phyloP scores from a whole-genome alignment of 2,113 vertebrate genomes.

The Nanorana parkeri region DNA sequence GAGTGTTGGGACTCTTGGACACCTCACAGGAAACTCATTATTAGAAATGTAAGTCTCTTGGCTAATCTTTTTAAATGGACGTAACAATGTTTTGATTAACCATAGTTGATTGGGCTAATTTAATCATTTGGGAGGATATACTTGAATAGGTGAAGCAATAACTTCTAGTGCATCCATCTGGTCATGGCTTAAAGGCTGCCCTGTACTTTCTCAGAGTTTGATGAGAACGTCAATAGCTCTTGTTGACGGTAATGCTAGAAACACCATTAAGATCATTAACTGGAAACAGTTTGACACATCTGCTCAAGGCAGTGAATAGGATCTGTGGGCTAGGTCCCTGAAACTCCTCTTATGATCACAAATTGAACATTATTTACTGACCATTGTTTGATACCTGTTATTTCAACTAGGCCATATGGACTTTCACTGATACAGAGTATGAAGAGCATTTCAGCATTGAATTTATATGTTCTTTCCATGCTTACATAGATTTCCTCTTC shows the following conservation, averaged over 20 bases:
- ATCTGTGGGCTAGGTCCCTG: not conserved
- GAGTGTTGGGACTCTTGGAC: not conserved
- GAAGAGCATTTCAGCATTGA: no score
- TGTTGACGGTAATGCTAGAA: not conserved
- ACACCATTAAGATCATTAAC: not conserved
- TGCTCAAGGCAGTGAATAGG: not conserved
- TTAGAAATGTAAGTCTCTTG: not conserved
- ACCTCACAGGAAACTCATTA: slow-evolving; percentile 37
- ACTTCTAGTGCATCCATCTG: not conserved
- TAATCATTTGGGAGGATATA: slow-evolving; percentile 12
- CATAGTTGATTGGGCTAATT: slow-evolving; percentile 25
- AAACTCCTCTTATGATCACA: no score
- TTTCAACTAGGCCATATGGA: no score
- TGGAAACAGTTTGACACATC: not conserved
- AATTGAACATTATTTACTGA: no score
- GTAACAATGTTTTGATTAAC: slow-evolving; percentile 27
- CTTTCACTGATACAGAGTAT: no score
- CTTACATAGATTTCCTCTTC: no score
- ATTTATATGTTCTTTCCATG: no score
- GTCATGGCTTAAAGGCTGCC: not conserved
- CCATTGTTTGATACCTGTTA: no score
- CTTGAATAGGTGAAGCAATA: not conserved
- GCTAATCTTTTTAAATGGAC: slow-evolving; percentile 17
- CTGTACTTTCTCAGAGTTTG: not conserved
- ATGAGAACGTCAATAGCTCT: not conserved